Evolutionary conservation across 2,888 invertebrate species (phyloP), one percentile per base, ranked within the genome.

Genomic region (Noctua pronuba): DNA sequence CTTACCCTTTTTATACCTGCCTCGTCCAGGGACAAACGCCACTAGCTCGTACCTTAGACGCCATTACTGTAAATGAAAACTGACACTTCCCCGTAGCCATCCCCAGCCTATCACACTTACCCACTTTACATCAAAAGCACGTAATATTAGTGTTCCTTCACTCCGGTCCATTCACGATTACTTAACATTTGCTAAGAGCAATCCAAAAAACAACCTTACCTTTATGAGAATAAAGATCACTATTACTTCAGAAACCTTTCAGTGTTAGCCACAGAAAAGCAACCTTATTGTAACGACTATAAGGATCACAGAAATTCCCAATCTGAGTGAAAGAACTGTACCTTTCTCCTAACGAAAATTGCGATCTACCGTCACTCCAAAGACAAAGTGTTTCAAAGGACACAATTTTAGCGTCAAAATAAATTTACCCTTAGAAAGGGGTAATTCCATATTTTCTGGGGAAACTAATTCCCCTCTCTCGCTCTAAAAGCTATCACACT

Each of bases 371-470:
- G 64, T 73, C 87, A 77, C 78, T 44, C 64, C 35, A 49, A 62
- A 75, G 68, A 73, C 74, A 82, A 86, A 77, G 86, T 82, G 77
- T 68, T 69, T 78, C 79, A 82, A 84, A 79, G 76, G 70, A 71
- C 72, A 74, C 71, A 70, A 86, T 83, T 79, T 82, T 81, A 76
- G 28, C 82, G 72, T 79, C 71, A 77, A 72, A 80, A 85, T 80
- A 83, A 88, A 86, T 80, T 83, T 80, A 70, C 77, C 68, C 68
- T 75, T 71, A 72, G 79, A 82, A 83, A 77, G 74, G 79, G 82
- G 87, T 86, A 85, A 87, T 86, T 85, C 87, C 83, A 88, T 90
- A 88, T 89, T 89, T 90, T 86, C 81, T 73, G 79, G 35, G 67
- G 81, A 80, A 80, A 85, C 75, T 80, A 79, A 87, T 85, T 83